Evolutionary conservation across 2,113 vertebrate genomes (phyloP).

Genomic region (Genyomyrus donnyi): DNA sequence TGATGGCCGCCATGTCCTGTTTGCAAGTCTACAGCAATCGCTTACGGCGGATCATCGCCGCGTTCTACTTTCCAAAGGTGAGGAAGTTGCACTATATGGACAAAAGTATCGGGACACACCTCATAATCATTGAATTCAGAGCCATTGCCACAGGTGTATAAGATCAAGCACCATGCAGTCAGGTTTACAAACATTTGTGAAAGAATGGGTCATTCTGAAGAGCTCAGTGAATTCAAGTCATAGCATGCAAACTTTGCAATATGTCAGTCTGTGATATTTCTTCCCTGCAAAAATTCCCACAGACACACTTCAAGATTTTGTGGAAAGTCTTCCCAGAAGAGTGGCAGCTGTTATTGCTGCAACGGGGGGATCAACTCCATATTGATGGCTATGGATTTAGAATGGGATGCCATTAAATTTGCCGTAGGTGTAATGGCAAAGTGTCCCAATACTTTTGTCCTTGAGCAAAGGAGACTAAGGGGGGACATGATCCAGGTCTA

Average conservation of each 20-base stretch:
- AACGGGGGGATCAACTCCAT: background rate
- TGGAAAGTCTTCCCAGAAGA: background rate
- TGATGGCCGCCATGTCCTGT: constrained; percentile 58
- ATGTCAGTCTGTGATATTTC: background rate
- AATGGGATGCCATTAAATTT: background rate
- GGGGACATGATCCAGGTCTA: no score
- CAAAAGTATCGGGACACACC: background rate
- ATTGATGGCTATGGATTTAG: background rate
- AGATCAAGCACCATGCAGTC: background rate
- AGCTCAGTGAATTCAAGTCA: no score
- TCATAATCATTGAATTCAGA: background rate
- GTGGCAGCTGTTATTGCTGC: background rate
- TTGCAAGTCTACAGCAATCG: constrained; percentile 70
- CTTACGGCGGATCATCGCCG: constrained; percentile 62
- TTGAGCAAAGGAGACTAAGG: background rate
- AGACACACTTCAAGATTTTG: background rate
- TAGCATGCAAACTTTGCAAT: background rate
- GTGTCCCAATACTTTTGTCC: background rate
- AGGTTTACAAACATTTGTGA: background rate
- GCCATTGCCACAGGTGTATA: background rate
- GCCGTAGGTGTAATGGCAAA: background rate
- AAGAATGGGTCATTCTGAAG: background rate
- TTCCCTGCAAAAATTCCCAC: background rate
- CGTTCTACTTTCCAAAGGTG: constrained; percentile 80
- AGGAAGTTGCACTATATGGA: background rate